Conservation (phyloP, 2,113 vertebrate species). For the Equus przewalskii region DNA sequence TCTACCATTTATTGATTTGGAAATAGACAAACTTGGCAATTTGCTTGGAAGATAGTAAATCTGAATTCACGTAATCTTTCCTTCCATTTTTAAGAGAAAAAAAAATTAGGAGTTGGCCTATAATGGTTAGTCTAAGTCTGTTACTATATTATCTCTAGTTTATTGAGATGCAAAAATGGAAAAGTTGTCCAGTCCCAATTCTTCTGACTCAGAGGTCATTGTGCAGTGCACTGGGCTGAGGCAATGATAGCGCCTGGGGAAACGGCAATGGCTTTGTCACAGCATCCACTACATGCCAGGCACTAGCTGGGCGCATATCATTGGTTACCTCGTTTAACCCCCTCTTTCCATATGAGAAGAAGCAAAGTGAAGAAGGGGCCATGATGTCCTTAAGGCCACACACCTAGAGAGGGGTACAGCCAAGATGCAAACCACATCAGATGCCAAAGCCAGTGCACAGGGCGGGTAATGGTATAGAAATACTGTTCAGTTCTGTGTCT, state of each 20-base stretch:
- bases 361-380: not conserved
- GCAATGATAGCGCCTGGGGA: accelerated
- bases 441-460: not conserved
- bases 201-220: not conserved
- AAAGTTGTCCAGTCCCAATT: conserved; percentile 27
- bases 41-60: conserved; percentile 24
- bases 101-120: not conserved
- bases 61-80: not conserved
- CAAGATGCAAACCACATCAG: not conserved
- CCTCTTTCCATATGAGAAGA: not conserved
- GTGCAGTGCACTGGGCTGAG: not conserved
- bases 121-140: not conserved
- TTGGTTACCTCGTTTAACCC: not conserved
- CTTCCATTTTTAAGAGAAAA: conserved; percentile 35
- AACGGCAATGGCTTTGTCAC: not conserved
- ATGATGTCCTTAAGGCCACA: not conserved
- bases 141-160: not conserved
- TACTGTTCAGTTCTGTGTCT: not conserved
- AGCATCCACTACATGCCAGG: not conserved
- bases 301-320: not conserved
- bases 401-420: not conserved
- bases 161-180: conserved; percentile 8
- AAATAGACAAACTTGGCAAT: not conserved
- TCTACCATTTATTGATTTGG: not conserved
- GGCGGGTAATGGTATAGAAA: not conserved